Evolutionary conservation across 2,113 vertebrate species (phyloP), one percentile per base, ranked within the genome.

Genomic region (Cricetomys ansorgei): DNA sequence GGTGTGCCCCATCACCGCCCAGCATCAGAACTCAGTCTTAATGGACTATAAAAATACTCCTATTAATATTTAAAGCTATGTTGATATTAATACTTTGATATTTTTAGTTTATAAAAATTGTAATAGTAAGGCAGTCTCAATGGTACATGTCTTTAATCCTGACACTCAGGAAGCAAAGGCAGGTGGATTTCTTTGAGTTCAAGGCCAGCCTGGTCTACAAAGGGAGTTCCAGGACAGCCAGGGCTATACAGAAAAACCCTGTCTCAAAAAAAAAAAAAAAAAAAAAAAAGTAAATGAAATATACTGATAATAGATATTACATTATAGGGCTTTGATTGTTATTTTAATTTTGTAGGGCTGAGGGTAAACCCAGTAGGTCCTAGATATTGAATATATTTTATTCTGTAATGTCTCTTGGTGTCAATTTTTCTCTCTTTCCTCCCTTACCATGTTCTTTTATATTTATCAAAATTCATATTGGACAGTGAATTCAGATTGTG

Each of bases 51-150:
- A 75, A 89, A 72, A 55, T 21, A 16, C 5, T 6, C 48, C 50
- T n/a, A 85, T 27, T 84, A 64, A 95, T 45, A 86, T 40, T 88
- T 88, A 88, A 89, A 10, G 13, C 50, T 85, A 77, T 43, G 43
- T 70, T 13, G 23, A 64, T 43, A 45, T 70, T 13, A 27, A 64
- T 76, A 23, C n/a, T n/a, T 0, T 65, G 12, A 23, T 0, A 13
- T 53, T 91, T 43, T 92, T 40, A 23, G 25, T 73, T 55, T 81
- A 88, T 97, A 40, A 81, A 81, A 81, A 25, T 57, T 81, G 10
- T 59, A 81, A 81, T 55, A 55, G 76, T 79, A n/a, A 80, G 10
- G 5, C 34, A n/a, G 53, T 10, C 53, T 19, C 57, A 34, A 25
- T 81, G 21, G 37, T 0, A 12, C 37, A 57, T 25, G 23, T 23